phyloP scores from a whole-genome alignment of 92 coral and sea anemone genomes.

The Epizoanthus scotinus region DNA sequence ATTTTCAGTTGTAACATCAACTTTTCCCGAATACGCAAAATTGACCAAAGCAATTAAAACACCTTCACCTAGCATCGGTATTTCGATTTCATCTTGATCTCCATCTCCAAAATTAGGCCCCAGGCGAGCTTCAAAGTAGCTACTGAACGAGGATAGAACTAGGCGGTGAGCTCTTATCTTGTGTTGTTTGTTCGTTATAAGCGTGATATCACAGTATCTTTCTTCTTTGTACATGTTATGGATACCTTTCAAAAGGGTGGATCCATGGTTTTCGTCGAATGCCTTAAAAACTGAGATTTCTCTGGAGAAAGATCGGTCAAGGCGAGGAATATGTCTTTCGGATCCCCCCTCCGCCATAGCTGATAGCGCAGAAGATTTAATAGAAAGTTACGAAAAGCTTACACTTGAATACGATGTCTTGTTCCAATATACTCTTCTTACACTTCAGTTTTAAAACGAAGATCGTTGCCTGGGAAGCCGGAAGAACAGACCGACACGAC shows the following conservation, averaged over 20 bases:
- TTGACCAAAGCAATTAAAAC: conserved; percentile 67
- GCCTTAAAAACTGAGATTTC: not conserved
- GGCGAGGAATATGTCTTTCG: not conserved
- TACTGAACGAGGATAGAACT: conserved; percentile 71
- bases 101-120: conserved; percentile 72
- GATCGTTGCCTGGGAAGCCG: no score
- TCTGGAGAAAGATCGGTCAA: conserved; percentile 19
- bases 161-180: conserved; percentile 76
- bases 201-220: conserved; percentile 72
- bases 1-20: conserved; percentile 63
- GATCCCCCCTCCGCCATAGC: not conserved
- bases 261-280: conserved; percentile 36
- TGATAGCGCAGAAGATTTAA: no score
- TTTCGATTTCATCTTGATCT: conserved; percentile 61
- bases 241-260: conserved; percentile 53
- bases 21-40: conserved; percentile 82
- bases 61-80: conserved; percentile 56
- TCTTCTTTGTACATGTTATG: conserved; percentile 58
- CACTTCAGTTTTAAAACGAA: no score
- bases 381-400: no score
- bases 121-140: conserved; percentile 77
- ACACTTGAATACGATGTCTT: no score
- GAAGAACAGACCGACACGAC: no score
- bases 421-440: no score
- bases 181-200: conserved; percentile 56